phyloP scores from a whole-genome alignment of 2,797 vertebrate species.

The Sandelia bainsii region DNA sequence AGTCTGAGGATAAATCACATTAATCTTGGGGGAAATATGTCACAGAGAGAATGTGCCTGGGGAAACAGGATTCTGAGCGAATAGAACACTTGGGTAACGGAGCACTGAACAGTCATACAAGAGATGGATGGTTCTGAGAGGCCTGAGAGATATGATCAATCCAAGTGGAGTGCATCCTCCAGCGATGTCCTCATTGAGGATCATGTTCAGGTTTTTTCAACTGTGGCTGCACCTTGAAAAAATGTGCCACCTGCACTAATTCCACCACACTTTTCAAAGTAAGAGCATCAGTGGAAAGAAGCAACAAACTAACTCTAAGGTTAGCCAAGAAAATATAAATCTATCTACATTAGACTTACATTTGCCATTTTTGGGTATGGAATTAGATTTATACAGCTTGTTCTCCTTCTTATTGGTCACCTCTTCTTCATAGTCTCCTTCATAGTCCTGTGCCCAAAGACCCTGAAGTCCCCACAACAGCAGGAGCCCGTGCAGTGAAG shows the following conservation, averaged over 20 bases:
- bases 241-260: conserved; percentile 38
- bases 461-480: conserved; percentile 83
- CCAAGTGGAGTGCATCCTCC: conserved; percentile 53
- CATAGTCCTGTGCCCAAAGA: conserved; percentile 83
- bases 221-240: conserved; percentile 27
- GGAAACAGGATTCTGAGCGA: conserved; percentile 63
- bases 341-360: conserved; percentile 75
- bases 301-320: background rate
- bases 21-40: conserved; percentile 72
- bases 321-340: background rate
- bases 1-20: conserved; percentile 72
- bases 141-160: conserved; percentile 62
- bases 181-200: conserved; percentile 55
- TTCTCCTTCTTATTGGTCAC: conserved; percentile 74
- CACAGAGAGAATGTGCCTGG: conserved; percentile 70
- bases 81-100: conserved; percentile 74
- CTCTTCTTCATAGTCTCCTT: conserved; percentile 78
- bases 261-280: conserved; percentile 9
- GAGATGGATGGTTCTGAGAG: conserved; percentile 69
- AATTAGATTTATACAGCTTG: conserved; percentile 78
- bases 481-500: conserved; percentile 82
- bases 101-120: conserved; percentile 53
- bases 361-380: conserved; percentile 81
- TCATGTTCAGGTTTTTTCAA: conserved; percentile 56
- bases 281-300: conserved; percentile 1